A percentile compares a stretch with the other conserved stretches of the same genome.
phyloP scores from a whole-genome alignment of 2,113 vertebrate genomes.

The Gorsachius goisagi region DNA sequence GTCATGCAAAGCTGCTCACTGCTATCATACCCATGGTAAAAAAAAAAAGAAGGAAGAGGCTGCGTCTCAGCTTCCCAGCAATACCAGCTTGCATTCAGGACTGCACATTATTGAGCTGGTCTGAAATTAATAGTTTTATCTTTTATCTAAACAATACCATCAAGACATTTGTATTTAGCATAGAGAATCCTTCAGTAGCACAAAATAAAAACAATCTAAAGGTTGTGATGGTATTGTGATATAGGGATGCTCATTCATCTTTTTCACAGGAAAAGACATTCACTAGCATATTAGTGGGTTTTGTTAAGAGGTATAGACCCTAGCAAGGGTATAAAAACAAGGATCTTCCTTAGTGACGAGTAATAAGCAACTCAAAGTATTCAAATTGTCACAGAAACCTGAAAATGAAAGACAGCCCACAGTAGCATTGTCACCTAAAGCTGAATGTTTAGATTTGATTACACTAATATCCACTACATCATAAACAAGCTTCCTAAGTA shows the following conservation, averaged over 20 bases:
- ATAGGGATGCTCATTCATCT: neutral
- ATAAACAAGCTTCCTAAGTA: constrained; percentile 10
- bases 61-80: neutral
- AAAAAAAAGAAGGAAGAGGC: neutral
- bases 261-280: neutral
- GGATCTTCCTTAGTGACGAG: neutral
- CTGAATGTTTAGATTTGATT: constrained; percentile 10
- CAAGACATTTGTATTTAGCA: neutral
- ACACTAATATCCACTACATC: neutral
- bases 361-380: neutral
- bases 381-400: neutral
- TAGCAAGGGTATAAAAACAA: neutral
- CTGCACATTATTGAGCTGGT: neutral
- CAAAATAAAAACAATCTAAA: neutral
- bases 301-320: neutral
- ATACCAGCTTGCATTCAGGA: neutral
- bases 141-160: neutral
- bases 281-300: neutral
- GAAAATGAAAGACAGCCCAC: neutral
- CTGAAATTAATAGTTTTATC: neutral
- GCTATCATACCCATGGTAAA: neutral
- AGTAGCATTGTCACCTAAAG: neutral
- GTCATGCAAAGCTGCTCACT: neutral
- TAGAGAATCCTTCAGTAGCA: neutral
- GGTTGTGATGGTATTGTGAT: neutral